These are phyloP conservation scores for Nothoprocta pentlandii DNA, from an alignment of 2,113 vertebrate species.

Conservation along the genomic window DNA sequence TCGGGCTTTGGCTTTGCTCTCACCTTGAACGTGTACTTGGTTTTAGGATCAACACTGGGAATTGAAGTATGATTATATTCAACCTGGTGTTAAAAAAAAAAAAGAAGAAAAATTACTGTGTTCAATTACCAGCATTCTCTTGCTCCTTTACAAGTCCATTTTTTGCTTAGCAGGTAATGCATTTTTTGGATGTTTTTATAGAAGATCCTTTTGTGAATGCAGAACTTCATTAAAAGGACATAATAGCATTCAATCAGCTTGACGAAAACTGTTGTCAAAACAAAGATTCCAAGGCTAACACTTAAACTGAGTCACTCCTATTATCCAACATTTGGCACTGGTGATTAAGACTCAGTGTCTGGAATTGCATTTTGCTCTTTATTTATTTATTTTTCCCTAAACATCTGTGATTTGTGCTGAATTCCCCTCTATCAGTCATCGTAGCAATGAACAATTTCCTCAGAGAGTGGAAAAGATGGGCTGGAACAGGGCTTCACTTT, in stretches of 20 bases:
- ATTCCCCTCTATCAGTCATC: neutral
- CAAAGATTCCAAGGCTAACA: neutral
- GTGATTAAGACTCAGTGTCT: neutral
- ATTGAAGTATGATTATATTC: neutral
- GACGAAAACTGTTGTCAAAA: neutral
- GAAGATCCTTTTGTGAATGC: neutral
- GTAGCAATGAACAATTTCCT: neutral
- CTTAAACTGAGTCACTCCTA: neutral
- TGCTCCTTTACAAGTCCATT: neutral
- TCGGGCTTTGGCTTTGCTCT: neutral
- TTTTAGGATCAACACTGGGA: neutral
- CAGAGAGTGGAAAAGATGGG: neutral
- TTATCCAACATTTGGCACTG: neutral
- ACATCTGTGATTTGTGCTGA: neutral
- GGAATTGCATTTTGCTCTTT: neutral
- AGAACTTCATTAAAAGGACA: neutral
- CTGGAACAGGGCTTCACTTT: neutral
- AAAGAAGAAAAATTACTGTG: neutral
- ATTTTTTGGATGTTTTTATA: neutral
- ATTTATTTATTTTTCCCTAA: neutral
- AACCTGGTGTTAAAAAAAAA: neutral
- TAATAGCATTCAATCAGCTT: neutral
- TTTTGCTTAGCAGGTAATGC: neutral
- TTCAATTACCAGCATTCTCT: neutral
- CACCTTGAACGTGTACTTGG: constrained; percentile 52